Evolutionary conservation across 2,888 invertebrate species (phyloP).

Genomic region (Thyatira batis): DNA sequence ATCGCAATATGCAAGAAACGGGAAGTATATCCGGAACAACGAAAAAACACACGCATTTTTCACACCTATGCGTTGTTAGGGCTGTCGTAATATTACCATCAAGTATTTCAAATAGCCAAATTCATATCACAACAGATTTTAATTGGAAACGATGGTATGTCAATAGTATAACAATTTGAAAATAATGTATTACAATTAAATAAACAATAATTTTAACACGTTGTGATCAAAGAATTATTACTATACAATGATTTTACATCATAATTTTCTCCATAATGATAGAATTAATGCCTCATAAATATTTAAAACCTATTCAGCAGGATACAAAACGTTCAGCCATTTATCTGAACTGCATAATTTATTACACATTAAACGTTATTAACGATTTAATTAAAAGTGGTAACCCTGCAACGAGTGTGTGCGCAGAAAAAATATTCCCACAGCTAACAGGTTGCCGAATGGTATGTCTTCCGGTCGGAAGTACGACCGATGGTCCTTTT

Average conservation of each 20-base stretch:
- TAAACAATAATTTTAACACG: too few species aligned
- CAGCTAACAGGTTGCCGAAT: slow-evolving; percentile 77
- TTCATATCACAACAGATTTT: too few species aligned
- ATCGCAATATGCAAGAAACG: slow-evolving; percentile 75
- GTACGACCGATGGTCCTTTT: slow-evolving; percentile 73
- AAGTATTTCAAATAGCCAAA: too few species aligned
- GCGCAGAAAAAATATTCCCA: slow-evolving; percentile 72
- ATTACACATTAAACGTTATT: slow-evolving; percentile 2
- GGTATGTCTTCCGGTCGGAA: slow-evolving; percentile 78
- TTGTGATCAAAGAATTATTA: neutral
- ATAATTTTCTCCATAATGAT: neutral
- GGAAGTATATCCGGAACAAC: slow-evolving; percentile 80
- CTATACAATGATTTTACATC: neutral
- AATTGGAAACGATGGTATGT: too few species aligned
- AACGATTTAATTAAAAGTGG: slow-evolving; percentile 38
- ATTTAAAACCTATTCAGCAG: slow-evolving; percentile 4
- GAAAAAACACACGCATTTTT: slow-evolving; percentile 64
- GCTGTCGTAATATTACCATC: slow-evolving; percentile 39
- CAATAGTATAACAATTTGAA: too few species aligned
- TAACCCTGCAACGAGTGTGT: slow-evolving; percentile 51
- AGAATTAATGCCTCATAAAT: slow-evolving; percentile 3
- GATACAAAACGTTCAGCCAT: slow-evolving; percentile 3
- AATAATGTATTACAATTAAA: too few species aligned
- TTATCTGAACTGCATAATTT: neutral
- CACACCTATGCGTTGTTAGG: slow-evolving; percentile 48